Percentiles rank a stretch among this genome's conserved stretches.
Conservation (phyloP, 2,797 vertebrate species). For the Coranthus polyacanthus region DNA sequence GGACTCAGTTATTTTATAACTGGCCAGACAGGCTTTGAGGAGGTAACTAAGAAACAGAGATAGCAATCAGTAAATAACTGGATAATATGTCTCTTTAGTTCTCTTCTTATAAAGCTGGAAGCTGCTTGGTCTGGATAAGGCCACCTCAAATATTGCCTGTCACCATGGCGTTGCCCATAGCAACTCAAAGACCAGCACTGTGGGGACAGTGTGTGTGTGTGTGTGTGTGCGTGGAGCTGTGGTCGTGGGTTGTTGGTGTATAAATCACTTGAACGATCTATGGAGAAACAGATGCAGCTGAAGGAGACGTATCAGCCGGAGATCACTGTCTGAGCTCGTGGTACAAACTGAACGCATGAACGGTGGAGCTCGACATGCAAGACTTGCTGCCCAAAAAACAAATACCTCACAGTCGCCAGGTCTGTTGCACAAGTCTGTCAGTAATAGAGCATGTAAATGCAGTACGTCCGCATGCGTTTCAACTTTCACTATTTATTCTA, state of each 20-base stretch:
- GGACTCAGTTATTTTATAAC: background rate
- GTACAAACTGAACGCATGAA: background rate
- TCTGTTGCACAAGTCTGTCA: too few relatives aligned
- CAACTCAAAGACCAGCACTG: constrained; percentile 25
- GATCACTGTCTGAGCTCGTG: background rate
- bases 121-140: constrained; percentile 43
- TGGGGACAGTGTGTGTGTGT: background rate
- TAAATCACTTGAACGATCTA: constrained; percentile 16
- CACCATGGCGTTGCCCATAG: constrained; percentile 53
- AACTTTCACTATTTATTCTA: background rate
- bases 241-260: constrained; percentile 4
- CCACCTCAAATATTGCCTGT: constrained; percentile 46
- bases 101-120: constrained; percentile 24
- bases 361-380: constrained; percentile 11
- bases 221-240: background rate
- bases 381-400: background rate
- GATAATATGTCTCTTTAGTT: constrained; percentile 2
- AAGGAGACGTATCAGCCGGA: constrained; percentile 9
- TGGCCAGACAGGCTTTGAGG: constrained; percentile 28
- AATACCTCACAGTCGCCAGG: too few relatives aligned
- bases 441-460: too few relatives aligned
- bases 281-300: constrained; percentile 7
- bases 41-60: constrained; percentile 31
- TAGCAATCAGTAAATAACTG: constrained; percentile 37
- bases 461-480: background rate